Percentiles rank a stretch among this genome's conserved stretches.
Evolutionary conservation across 2,888 invertebrate species (phyloP).

Genomic region (Tachina lurida): DNA sequence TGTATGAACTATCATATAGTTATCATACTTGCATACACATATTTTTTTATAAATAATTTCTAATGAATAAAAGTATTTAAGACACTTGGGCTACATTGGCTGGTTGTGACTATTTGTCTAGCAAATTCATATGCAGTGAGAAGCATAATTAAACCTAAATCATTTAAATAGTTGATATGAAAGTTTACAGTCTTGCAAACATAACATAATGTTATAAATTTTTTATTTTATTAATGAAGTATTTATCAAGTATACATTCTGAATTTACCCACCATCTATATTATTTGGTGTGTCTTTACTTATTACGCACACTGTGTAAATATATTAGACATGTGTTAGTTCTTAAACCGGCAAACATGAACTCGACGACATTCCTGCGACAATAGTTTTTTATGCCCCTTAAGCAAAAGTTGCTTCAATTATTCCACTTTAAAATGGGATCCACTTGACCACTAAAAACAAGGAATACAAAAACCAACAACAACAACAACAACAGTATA

Average conservation of each 20-base stretch:
- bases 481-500: slow-evolving; percentile 3
- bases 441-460: slow-evolving; percentile 61
- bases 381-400: not conserved
- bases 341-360: slow-evolving; percentile 20
- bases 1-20: not conserved
- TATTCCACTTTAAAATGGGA: slow-evolving; percentile 66
- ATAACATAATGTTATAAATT: too few species aligned
- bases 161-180: too few species aligned
- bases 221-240: too few species aligned
- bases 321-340: not conserved
- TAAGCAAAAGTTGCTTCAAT: slow-evolving; percentile 43
- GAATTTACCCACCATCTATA: too few species aligned
- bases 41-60: not conserved
- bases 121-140: not conserved
- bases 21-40: not conserved
- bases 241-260: too few species aligned
- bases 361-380: slow-evolving; percentile 5
- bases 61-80: not conserved
- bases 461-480: slow-evolving; percentile 6
- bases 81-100: slow-evolving; percentile 10
- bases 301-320: too few species aligned
- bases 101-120: slow-evolving; percentile 27
- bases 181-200: too few species aligned
- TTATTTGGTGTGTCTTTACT: too few species aligned
- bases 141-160: too few species aligned